A percentile compares a stretch with the other conserved stretches of the same genome.
Conservation (phyloP, 1,140 invertebrate genomes). For the Drosophila sulfurigaster region DNA sequence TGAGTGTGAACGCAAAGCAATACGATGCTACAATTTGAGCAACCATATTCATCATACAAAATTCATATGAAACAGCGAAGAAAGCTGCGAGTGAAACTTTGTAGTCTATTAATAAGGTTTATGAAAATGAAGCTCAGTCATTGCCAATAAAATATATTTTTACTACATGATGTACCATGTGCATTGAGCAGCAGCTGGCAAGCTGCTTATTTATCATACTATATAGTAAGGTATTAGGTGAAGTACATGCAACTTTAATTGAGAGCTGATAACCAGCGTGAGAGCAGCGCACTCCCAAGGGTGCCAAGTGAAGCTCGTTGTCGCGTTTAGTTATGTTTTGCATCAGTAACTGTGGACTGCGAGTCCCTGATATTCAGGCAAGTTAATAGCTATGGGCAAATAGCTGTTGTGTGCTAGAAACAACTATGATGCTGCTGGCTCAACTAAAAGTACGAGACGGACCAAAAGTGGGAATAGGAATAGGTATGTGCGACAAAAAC, state of each 20-base stretch:
- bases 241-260: background rate
- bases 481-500: constrained; percentile 24
- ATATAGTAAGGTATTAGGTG: background rate
- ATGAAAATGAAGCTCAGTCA: too few species aligned
- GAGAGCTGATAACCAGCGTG: background rate
- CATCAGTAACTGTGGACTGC: background rate
- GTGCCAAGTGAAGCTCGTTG: background rate
- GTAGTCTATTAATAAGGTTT: too few species aligned
- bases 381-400: constrained; percentile 48
- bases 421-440: background rate
- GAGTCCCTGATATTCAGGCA: background rate
- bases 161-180: too few species aligned
- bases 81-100: too few species aligned
- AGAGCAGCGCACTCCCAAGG: background rate
- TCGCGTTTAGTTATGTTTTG: background rate
- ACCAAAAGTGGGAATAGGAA: background rate
- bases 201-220: too few species aligned
- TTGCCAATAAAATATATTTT: too few species aligned
- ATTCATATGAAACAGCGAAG: too few species aligned
- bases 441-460: too few species aligned
- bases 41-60: too few species aligned
- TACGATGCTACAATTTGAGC: too few species aligned
- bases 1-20: too few species aligned
- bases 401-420: constrained; percentile 48
- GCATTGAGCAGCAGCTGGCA: too few species aligned